These are phyloP conservation scores for Rhinopomastus cyanomelas DNA, from an alignment of 2,113 vertebrate genomes.

Conservation along the genomic window DNA sequence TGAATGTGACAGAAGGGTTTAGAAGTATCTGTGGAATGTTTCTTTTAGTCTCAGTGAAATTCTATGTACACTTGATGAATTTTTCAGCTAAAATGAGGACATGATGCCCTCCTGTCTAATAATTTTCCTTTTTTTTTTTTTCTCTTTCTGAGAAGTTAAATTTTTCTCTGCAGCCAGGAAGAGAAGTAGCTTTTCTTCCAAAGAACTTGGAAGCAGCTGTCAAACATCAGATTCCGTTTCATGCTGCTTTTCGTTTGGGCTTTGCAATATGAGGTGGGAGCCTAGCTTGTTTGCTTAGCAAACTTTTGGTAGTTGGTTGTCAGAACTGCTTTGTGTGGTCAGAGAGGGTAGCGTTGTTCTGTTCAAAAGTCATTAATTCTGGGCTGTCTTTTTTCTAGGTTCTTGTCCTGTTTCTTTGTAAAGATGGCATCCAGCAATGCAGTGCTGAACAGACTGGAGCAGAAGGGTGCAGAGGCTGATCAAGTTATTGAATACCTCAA, in stretches of 20 bases:
- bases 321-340: background rate
- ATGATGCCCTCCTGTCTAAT: background rate
- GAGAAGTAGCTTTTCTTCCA: background rate
- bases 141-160: background rate
- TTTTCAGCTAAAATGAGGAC: background rate
- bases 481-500: conserved; percentile 96
- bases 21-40: background rate
- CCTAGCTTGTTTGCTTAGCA: background rate
- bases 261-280: background rate
- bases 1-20: background rate
- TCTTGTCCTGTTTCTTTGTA: conserved; percentile 77
- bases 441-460: conserved; percentile 88
- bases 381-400: conserved; percentile 74
- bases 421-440: conserved; percentile 90
- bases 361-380: conserved; percentile 11
- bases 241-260: background rate
- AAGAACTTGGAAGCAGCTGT: background rate
- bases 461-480: conserved; percentile 92
- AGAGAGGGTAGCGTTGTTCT: background rate
- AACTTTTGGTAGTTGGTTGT: background rate
- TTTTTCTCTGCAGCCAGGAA: conserved; percentile 20
- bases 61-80: background rate
- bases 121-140: background rate
- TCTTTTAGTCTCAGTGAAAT: background rate
- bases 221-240: background rate